phyloP scores from a whole-genome alignment of 2,797 vertebrate species.

The Phoxinus dragarum region DNA sequence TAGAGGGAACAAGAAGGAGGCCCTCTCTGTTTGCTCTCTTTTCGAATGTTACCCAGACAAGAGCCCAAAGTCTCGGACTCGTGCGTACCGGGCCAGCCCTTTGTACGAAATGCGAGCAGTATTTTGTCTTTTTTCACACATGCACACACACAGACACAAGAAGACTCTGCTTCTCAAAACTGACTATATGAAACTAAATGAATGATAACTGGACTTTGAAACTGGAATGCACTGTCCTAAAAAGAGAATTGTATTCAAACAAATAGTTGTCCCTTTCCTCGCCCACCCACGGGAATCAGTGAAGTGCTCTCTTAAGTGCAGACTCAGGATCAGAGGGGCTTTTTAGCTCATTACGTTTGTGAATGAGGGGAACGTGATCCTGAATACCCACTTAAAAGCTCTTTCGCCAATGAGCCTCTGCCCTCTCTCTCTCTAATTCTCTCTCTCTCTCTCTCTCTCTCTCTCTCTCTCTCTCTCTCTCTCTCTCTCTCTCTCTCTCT shows the following conservation, averaged over 20 bases:
- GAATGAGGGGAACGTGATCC: slow-evolving; percentile 48
- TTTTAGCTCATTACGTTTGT: slow-evolving; percentile 38
- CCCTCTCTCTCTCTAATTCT: slow-evolving; percentile 24
- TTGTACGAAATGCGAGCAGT: slow-evolving; percentile 58
- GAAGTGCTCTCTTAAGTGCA: slow-evolving; percentile 52
- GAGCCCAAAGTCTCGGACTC: slow-evolving; percentile 58
- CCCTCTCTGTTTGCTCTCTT: slow-evolving; percentile 37
- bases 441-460: too few species aligned
- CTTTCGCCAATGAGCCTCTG: slow-evolving; percentile 30
- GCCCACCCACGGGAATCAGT: slow-evolving; percentile 31
- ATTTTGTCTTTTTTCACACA: slow-evolving; percentile 53
- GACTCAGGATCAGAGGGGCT: slow-evolving; percentile 49
- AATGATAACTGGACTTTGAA: slow-evolving; percentile 56
- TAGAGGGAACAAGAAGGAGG: slow-evolving; percentile 11
- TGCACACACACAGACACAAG: slow-evolving; percentile 31
- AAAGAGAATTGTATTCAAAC: slow-evolving; percentile 54
- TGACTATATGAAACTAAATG: slow-evolving; percentile 49
- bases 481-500: too few species aligned
- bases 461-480: background rate
- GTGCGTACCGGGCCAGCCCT: slow-evolving; percentile 47
- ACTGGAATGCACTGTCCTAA: slow-evolving; percentile 58
- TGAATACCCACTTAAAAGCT: slow-evolving; percentile 43
- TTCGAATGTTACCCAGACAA: slow-evolving; percentile 61
- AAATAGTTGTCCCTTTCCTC: slow-evolving; percentile 35
- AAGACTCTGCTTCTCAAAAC: slow-evolving; percentile 40